Evolutionary conservation across 1,140 invertebrate species (phyloP), one percentile per base, ranked within the genome.

Genomic region (Gonioctena quinquepunctata): DNA sequence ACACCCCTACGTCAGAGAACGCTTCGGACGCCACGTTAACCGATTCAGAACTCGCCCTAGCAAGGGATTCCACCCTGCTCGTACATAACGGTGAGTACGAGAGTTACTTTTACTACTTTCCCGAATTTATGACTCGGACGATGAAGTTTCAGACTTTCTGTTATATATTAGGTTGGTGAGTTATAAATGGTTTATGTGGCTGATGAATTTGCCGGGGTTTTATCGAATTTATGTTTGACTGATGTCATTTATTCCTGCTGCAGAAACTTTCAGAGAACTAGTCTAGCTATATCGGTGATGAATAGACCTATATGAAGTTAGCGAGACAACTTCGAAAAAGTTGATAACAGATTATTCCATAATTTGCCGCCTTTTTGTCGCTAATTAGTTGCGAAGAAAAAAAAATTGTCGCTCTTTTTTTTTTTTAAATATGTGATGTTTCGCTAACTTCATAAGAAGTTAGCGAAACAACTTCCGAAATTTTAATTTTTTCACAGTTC

Each of bases 21-120:
- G 91, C 90, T 18, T 92, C 91, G 48, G 91, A 93, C 89, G 92
- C 92, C 16, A 93, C 92, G 1, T 87, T 93, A 68, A 93, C 92
- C 5, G 92, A 93, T 82, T 92, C 91, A 7, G 92, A 94, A 82
- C 85, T 93, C 73, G 91, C 92, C 72, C 86, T 93, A 70, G 90
- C 91, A 54, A 87, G 91, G 74, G 91, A 92, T 81, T 92, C 90
- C 2, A 91, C 91, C 42, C 88, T 92, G 28, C 89, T 92, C 67
- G 90, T 92, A 70, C 90, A 92, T 86, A 92, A 92, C 90, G 91
- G 91, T 92, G 66, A 89, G 89, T 71, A 57, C 23, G 56, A 59
- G n/a, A 25, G 56, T 16, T 26, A 25, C 56, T 59, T 59, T 59
- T 66, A 52, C 63, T 52, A 52, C 63, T 52, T 63, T 49, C 13